A percentile compares a stretch with the other conserved stretches of the same genome.
These are phyloP conservation scores for Drosophila heteroneura DNA, from an alignment of 2,888 invertebrate species.

Conservation along the genomic window DNA sequence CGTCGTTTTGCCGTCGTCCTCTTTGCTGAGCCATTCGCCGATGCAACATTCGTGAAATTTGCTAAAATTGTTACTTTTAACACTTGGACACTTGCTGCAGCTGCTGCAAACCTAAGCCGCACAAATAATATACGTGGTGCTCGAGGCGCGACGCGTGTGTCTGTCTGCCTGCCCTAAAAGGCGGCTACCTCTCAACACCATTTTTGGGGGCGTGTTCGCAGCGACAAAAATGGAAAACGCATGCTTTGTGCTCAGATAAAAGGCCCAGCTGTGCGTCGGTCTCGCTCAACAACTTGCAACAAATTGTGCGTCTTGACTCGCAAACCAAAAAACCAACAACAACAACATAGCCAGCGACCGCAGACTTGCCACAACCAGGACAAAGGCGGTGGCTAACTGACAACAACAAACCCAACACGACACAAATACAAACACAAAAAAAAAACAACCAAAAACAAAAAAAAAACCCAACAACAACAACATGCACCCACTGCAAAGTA, in stretches of 20 bases:
- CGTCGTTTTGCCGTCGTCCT: conserved; percentile 39
- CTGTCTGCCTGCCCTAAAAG: conserved; percentile 47
- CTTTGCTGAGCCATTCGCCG: conserved; percentile 59
- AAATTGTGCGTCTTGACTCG: conserved; percentile 49
- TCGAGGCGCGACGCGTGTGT: conserved; percentile 52
- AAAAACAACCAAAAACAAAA: conserved; percentile 42
- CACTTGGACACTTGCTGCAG: conserved; percentile 27
- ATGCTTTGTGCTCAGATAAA: conserved; percentile 72
- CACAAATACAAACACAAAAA: conserved; percentile 38
- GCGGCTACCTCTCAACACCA: conserved; percentile 45
- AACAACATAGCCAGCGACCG: conserved; percentile 7
- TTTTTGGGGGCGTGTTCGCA: conserved; percentile 67
- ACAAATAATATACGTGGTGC: conserved; percentile 20
- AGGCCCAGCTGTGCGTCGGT: conserved; percentile 73
- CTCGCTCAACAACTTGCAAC: conserved; percentile 61
- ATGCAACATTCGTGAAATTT: conserved; percentile 63
- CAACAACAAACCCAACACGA: conserved; percentile 39
- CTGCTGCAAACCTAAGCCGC: conserved; percentile 29
- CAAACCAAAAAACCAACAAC: conserved; percentile 13
- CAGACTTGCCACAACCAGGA: conserved; percentile 33
- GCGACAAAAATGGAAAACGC: conserved; percentile 77
- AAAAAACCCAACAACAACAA: conserved; percentile 51
- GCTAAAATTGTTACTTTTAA: conserved; percentile 37
- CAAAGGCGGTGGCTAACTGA: conserved; percentile 37
- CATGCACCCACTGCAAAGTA: conserved; percentile 79